Evolutionary conservation across 1,140 invertebrate genomes (phyloP), one percentile per base, ranked within the genome.

Genomic region (Trigoniulus corallinus): DNA sequence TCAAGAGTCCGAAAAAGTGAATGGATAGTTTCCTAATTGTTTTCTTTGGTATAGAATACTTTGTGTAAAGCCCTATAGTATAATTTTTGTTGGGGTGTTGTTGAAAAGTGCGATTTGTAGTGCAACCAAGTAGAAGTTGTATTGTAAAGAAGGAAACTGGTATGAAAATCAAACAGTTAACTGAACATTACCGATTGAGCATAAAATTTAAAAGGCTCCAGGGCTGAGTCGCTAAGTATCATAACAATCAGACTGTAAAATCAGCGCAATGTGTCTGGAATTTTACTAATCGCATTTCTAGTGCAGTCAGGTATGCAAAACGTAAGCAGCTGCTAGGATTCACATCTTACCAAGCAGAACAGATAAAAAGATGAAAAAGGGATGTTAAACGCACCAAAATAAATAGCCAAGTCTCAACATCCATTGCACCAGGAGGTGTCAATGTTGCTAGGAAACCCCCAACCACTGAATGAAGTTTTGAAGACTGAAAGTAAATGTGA

Each of bases 241-340:
- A 12, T n/a, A 34, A 12, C 50, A 47, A 51, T 39, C 50, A 51
- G 50, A 51, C 50, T 51, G 50, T 26, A 51, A 51, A 51, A 51
- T 51, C 50, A 51, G 44, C 7, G 42, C 42, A 51, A 51, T 51
- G 50, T 51, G 50, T 51, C 50, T 51, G 50, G 50, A 51, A 51
- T 51, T 48, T 47, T 34, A 34, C 39, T 51, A 51, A 51, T 51
- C 50, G 50, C 26, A 51, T 51, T 46, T 26, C 42, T 25, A 43
- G 37, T 4, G 43, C 39, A 51, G 50, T 51, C 50, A 51, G 50
- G 50, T 51, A 51, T 51, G 50, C 50, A 47, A 51, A n/a, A 47
- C 50, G 46, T 47, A 47, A 37, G 39, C 50, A 51, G 50, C 47
- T 51, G 50, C 50, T 46, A 18, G 12, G 42, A 3, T 51, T 51